Conservation (phyloP, 37 sponge, comb jelly and placozoan genomes). For the Cladorhizidae sp. region DNA sequence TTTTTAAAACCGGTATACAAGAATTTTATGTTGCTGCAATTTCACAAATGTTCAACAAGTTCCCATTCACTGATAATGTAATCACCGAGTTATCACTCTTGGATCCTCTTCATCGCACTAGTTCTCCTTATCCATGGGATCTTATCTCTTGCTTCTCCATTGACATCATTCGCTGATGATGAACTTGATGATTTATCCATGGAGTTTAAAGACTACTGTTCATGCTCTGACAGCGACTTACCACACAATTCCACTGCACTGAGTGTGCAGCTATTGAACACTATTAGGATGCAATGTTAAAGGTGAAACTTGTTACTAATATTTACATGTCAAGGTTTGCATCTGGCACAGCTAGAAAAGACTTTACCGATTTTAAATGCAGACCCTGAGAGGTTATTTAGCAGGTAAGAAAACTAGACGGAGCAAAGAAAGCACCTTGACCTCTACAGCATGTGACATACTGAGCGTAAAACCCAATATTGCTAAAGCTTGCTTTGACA, state of each 20-base stretch:
- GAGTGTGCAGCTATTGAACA: too few species aligned
- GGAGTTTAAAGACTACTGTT: slow-evolving; percentile 20
- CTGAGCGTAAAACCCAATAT: slow-evolving; percentile 38
- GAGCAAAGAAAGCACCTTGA: slow-evolving; percentile 29
- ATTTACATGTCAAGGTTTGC: slow-evolving; percentile 20
- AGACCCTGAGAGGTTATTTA: slow-evolving; percentile 39
- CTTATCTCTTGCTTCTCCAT: slow-evolving; percentile 12
- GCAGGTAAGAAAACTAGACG: slow-evolving; percentile 32
- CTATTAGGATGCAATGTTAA: too few species aligned
- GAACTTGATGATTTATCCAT: slow-evolving; percentile 19
- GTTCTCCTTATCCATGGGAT: neutral
- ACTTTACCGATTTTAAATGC: slow-evolving; percentile 36
- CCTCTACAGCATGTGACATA: slow-evolving; percentile 38
- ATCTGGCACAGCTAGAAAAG: slow-evolving; percentile 20
- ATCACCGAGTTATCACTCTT: slow-evolving; percentile 4
- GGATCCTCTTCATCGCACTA: too few species aligned
- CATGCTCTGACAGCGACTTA: slow-evolving; percentile 10
- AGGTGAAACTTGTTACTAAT: too few species aligned
- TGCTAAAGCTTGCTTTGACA: slow-evolving; percentile 35
- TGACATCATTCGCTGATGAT: slow-evolving; percentile 16
- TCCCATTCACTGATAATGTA: slow-evolving; percentile 7
- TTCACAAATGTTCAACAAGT: slow-evolving; percentile 8
- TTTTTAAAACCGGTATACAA: neutral
- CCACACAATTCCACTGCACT: slow-evolving; percentile 9
- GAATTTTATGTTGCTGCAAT: slow-evolving; percentile 13